Conservation (phyloP, 2,888 invertebrate species). For the Cephus rjabovi region DNA sequence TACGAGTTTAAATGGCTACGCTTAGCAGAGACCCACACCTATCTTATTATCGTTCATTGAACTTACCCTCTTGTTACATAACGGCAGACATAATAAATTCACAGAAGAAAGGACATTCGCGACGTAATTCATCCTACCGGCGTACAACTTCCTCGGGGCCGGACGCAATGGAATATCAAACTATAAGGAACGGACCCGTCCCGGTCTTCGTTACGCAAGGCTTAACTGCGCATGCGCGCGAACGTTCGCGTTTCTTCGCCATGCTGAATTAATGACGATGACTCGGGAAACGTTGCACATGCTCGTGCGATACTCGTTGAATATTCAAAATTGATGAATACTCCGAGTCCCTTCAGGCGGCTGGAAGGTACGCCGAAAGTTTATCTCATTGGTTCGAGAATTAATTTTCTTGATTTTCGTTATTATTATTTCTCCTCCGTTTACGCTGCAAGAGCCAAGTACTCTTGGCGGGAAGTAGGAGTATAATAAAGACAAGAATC, state of each 20-base stretch:
- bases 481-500: neutral
- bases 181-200: neutral
- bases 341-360: neutral
- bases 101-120: neutral
- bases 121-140: neutral
- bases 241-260: neutral
- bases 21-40: neutral
- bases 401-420: neutral
- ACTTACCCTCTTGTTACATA: neutral
- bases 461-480: neutral
- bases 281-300: neutral
- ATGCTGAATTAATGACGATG: neutral
- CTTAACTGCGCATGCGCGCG: neutral
- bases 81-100: neutral
- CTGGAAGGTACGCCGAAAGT: neutral
- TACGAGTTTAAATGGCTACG: neutral
- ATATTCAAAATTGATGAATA: neutral
- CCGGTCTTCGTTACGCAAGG: neutral
- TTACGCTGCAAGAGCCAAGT: neutral
- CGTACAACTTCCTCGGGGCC: neutral
- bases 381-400: neutral
- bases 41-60: neutral
- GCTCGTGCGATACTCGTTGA: neutral
- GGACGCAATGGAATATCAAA: neutral
- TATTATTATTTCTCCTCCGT: neutral